Base-by-base conservation (phyloP, 2,888 invertebrate species). In the Zygothrica quintamaculata region DNA sequence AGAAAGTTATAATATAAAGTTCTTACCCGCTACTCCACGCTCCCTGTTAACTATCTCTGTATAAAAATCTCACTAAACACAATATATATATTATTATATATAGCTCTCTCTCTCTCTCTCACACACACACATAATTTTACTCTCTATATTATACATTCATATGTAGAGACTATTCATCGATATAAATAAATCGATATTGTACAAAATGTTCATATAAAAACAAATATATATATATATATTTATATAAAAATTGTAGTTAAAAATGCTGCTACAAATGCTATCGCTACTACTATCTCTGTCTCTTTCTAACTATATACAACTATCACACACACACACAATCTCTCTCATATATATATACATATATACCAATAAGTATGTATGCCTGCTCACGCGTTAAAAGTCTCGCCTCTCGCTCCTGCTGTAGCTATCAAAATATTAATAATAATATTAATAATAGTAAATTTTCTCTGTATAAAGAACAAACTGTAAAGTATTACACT, bases 321-420 rank as follows among this genome's bases (percentile, higher is more conserved):
- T 16, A 4, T 12, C 5, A n/a, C 18, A 22, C 4, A n/a, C n/a
- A 12, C 3, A n/a, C 5, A n/a, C 18, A 22, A 2, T 53, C 29
- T 39, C 46, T 47, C 18, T 46, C 44, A 56, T 26, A n/a, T 15
- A 39, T 13, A 26, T 15, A 46, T 44, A 52, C 42, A 47, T 50
- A 37, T 34, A 52, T 61, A 60, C 46, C 13, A 22, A 18, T 22
- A 67, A 55, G 65, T 53, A 33, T 40, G 46, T 57, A 57, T 73
- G 66, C 62, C 65, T 73, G 64, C 57, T 51, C 57, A 59, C 46
- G 60, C 60, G 70, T 62, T 66, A 56, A 56, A 53, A 62, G 13
- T 57, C 42, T 58, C 53, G 50, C 50, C 50, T 62, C 52, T 47
- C 42, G 55, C 43, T 55, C 42, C 43, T 53, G 53, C 40, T 61